Conservation (phyloP, 1,140 invertebrate species). For the Neodiprion lecontei region DNA sequence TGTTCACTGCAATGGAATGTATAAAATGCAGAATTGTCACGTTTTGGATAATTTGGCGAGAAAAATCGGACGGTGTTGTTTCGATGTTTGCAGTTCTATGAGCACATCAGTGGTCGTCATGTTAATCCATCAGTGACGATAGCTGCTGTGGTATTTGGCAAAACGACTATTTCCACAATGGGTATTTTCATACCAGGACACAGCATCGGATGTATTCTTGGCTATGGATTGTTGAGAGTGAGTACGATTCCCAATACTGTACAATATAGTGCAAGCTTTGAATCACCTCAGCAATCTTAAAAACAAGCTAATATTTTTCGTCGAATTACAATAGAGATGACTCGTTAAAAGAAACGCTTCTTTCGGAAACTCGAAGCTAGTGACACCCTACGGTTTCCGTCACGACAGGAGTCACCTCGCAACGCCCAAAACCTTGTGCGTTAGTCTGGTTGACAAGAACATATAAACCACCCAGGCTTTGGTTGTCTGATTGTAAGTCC, state of each 20-base stretch:
- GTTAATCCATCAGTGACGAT: conserved; percentile 81
- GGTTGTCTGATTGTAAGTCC: conserved; percentile 64
- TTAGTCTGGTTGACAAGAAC: conserved; percentile 62
- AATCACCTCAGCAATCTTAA: too few species aligned
- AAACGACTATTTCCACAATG: conserved; percentile 70
- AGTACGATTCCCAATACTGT: conserved; percentile 21
- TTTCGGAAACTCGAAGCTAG: conserved; percentile 37
- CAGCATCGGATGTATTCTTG: conserved; percentile 70
- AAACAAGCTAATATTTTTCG: too few species aligned
- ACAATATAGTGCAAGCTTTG: background rate
- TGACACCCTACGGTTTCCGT: conserved; percentile 57
- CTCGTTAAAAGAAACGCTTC: too few species aligned
- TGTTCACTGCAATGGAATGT: background rate
- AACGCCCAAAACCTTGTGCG: conserved; percentile 60
- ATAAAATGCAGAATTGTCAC: background rate
- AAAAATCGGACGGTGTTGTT: conserved; percentile 10
- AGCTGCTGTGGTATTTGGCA: conserved; percentile 70
- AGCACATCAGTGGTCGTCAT: conserved; percentile 73
- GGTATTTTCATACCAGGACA: conserved; percentile 76
- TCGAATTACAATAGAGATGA: too few species aligned
- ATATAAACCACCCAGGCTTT: conserved; percentile 61
- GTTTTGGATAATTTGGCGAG: too few species aligned
- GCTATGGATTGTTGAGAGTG: conserved; percentile 70
- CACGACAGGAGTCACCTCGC: background rate
- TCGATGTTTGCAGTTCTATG: conserved; percentile 66